phyloP scores from a whole-genome alignment of 2,797 vertebrate species.

The Cossypha niveicapilla region DNA sequence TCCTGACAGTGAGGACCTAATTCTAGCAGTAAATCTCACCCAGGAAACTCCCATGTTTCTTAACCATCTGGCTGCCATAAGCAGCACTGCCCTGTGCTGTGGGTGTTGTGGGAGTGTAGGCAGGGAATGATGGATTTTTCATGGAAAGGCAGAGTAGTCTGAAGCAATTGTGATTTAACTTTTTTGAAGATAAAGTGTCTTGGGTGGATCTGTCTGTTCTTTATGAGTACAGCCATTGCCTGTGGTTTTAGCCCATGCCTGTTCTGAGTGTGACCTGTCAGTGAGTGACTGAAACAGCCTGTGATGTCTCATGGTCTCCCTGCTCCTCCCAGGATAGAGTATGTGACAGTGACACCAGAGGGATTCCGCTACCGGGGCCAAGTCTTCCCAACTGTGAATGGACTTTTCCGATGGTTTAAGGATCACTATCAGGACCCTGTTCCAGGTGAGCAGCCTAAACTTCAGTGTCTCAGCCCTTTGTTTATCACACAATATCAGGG shows the following conservation, averaged over 20 bases:
- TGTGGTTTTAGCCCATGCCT: neutral
- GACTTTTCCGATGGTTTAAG: conserved; percentile 98
- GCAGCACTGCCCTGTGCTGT: neutral
- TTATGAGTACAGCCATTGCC: accelerated
- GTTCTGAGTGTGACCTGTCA: neutral
- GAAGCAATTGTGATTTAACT: neutral
- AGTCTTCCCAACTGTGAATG: conserved; percentile 92
- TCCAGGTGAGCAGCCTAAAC: conserved; percentile 78
- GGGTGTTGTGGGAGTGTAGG: neutral
- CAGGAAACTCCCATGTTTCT: neutral
- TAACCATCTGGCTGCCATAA: neutral
- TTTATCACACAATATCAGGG: neutral
- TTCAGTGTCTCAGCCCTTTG: neutral
- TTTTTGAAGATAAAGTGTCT: neutral
- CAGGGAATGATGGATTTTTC: neutral
- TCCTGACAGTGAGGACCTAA: neutral
- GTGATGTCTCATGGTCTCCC: neutral
- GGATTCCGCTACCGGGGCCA: conserved; percentile 97
- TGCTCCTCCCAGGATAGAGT: conserved; percentile 84
- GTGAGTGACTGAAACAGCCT: neutral
- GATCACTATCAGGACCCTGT: conserved; percentile 98
- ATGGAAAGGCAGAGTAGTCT: neutral
- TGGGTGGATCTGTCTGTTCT: neutral
- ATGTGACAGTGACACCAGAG: conserved; percentile 94
- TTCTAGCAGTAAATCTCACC: neutral